phyloP scores from a whole-genome alignment of 2,888 invertebrate species.

The Cataglyphis livida region DNA sequence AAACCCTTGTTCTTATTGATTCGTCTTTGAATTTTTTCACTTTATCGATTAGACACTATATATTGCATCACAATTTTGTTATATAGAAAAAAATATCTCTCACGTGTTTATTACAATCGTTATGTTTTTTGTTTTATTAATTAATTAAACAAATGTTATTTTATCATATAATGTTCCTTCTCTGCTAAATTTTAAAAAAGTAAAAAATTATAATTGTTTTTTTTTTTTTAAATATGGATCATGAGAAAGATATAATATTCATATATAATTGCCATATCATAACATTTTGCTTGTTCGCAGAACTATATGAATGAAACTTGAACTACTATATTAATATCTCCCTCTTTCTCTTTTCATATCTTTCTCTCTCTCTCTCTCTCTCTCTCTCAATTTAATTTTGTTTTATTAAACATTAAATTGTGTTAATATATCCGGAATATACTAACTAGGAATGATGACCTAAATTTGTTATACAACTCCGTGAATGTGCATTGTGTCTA shows the following conservation, averaged over 20 bases:
- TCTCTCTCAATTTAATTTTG: background rate
- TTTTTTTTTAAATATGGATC: background rate
- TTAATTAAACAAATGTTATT: background rate
- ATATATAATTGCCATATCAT: background rate
- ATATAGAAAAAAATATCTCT: background rate
- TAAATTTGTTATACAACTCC: constrained; percentile 9
- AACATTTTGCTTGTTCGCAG: background rate
- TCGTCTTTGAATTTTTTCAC: background rate
- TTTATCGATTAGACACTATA: background rate
- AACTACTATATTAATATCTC: background rate
- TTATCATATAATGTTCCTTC: background rate
- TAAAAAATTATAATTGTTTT: background rate
- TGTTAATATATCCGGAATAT: background rate
- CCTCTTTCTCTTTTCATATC: background rate
- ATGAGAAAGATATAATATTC: background rate
- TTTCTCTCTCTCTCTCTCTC: background rate
- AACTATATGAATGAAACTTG: background rate
- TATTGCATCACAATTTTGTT: background rate
- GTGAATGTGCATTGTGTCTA: background rate
- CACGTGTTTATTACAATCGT: background rate
- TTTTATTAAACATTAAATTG: background rate
- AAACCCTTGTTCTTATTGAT: background rate
- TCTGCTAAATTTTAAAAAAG: background rate
- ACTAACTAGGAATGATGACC: background rate
- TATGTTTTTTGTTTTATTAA: background rate